Evolutionary conservation across 1,140 invertebrate genomes (phyloP).

Genomic region (Monochamus saltuarius): DNA sequence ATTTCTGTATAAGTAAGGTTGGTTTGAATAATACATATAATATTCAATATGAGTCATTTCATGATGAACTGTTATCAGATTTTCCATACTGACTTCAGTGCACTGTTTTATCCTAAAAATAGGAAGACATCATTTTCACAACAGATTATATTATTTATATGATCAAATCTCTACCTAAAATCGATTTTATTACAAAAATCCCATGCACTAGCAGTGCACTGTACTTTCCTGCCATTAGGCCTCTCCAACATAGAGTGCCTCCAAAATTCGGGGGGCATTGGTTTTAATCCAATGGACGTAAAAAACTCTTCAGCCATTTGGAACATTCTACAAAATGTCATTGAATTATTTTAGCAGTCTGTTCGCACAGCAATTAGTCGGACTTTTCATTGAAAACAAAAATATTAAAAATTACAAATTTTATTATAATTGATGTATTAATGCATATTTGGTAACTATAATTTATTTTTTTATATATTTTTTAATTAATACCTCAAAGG

Average conservation of each 20-base stretch:
- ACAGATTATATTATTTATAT: not conserved
- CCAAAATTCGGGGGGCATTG: conserved; percentile 80
- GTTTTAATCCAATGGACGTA: conserved; percentile 74
- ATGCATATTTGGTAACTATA: not conserved
- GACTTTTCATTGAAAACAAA: no score
- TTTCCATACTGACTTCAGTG: conserved; percentile 77
- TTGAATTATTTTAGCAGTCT: no score
- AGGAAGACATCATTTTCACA: conserved; percentile 1
- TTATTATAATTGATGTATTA: conserved; percentile 11
- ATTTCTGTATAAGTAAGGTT: conserved; percentile 71
- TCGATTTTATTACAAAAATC: conserved; percentile 84
- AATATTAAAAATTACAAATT: no score
- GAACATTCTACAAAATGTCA: conserved; percentile 68
- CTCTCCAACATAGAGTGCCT: conserved; percentile 72
- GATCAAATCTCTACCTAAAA: conserved; percentile 62
- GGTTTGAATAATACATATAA: conserved; percentile 77
- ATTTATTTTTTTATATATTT: not conserved
- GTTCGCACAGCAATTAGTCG: no score
- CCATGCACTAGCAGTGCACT: conserved; percentile 86
- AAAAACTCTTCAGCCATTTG: conserved; percentile 81
- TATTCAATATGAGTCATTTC: conserved; percentile 85
- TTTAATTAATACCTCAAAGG: conserved; percentile 60
- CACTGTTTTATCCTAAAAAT: conserved; percentile 83
- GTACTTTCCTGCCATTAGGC: conserved; percentile 69
- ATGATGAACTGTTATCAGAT: conserved; percentile 80